phyloP scores from a whole-genome alignment of 2,888 invertebrate species.

The Watsonalla cultraria region DNA sequence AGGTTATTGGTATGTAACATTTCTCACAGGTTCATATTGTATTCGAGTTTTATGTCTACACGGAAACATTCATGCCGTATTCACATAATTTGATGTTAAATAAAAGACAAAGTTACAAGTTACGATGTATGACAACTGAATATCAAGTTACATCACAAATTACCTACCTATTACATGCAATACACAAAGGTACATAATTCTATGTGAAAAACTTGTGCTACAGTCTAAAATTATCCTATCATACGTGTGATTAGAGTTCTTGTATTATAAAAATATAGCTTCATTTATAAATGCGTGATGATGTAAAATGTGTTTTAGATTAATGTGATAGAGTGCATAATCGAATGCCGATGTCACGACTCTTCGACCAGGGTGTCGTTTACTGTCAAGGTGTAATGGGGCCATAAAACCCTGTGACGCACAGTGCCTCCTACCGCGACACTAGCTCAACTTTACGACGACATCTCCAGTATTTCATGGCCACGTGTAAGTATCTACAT shows the following conservation, averaged over 20 bases:
- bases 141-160: neutral
- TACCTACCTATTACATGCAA: neutral
- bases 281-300: neutral
- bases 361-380: conserved; percentile 31
- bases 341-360: conserved; percentile 7
- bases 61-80: conserved; percentile 7
- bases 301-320: neutral
- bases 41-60: conserved; percentile 6
- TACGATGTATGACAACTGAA: conserved; percentile 5
- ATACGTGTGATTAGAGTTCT: neutral
- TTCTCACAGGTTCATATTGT: conserved; percentile 10
- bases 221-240: neutral
- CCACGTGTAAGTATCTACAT: neutral
- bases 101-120: neutral
- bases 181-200: too few relatives aligned
- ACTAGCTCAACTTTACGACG: conserved; percentile 36
- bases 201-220: too few relatives aligned
- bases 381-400: conserved; percentile 34
- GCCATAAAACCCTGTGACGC: conserved; percentile 50
- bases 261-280: neutral
- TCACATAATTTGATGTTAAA: conserved; percentile 8
- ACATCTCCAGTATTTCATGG: neutral
- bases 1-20: conserved; percentile 4
- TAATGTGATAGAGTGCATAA: neutral
- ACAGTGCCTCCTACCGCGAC: conserved; percentile 33